Percentiles rank a stretch among this genome's conserved stretches.
Conservation (phyloP, 2,888 invertebrate genomes). For the Macaria liturata region DNA sequence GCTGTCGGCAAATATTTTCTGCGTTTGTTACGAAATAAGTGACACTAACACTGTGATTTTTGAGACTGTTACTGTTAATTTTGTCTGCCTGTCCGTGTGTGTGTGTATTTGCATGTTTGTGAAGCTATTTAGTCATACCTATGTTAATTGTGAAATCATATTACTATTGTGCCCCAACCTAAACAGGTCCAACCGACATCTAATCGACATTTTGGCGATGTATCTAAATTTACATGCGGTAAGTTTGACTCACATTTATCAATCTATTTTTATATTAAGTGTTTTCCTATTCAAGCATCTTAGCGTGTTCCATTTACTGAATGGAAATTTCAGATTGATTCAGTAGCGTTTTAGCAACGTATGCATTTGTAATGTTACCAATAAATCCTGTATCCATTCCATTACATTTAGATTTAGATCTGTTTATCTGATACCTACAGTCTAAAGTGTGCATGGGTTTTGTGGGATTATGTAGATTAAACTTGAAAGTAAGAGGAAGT, state of each 20-base stretch:
- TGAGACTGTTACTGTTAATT: conserved; percentile 42
- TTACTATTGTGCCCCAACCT: conserved; percentile 21
- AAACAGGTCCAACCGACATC: conserved; percentile 26
- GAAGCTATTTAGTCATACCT: conserved; percentile 28
- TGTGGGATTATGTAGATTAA: conserved; percentile 3
- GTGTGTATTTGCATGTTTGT: conserved; percentile 64
- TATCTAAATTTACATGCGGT: conserved; percentile 42
- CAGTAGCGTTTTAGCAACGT: conserved; percentile 37
- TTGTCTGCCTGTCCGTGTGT: conserved; percentile 41
- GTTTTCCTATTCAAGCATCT: conserved; percentile 31
- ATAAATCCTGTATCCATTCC: conserved; percentile 35
- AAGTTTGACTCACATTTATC: conserved; percentile 35
- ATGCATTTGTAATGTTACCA: conserved; percentile 33
- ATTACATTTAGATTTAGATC: conserved; percentile 36
- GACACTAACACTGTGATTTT: conserved; percentile 46
- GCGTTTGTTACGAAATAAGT: conserved; percentile 63
- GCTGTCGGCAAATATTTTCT: conserved; percentile 70
- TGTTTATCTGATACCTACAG: conserved; percentile 21
- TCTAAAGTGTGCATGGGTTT: conserved; percentile 25
- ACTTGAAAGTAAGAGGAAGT: too few relatives aligned
- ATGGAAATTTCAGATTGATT: conserved; percentile 43
- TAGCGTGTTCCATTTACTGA: conserved; percentile 39
- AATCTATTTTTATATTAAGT: conserved; percentile 12
- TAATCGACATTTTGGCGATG: conserved; percentile 17
- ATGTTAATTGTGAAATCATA: conserved; percentile 9